Conservation (phyloP, 2,888 invertebrate genomes). For the Merodon equestris region DNA sequence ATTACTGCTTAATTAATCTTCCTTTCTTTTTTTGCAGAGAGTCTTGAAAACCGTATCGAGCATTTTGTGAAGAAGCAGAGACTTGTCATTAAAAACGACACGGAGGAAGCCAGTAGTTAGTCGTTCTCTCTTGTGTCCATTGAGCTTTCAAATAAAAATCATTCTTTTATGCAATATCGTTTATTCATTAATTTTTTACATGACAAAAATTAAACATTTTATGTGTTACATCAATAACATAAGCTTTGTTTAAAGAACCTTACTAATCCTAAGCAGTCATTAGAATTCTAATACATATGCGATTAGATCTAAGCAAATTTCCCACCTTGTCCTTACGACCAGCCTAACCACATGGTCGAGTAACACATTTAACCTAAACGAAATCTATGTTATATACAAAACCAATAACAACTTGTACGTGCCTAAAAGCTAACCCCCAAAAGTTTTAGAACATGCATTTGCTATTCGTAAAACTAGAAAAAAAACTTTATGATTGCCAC, state of each 20-base stretch:
- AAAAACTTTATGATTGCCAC: no score
- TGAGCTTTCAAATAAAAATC: not conserved
- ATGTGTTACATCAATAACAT: conserved; percentile 24
- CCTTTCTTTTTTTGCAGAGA: conserved; percentile 82
- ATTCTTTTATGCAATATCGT: conserved; percentile 6
- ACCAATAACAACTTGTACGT: conserved; percentile 36
- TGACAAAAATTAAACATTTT: no score
- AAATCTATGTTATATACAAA: conserved; percentile 69
- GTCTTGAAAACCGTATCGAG: conserved; percentile 88
- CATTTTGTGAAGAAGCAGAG: conserved; percentile 86
- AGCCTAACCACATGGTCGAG: no score
- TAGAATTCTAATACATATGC: conserved; percentile 43
- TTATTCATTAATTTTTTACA: no score
- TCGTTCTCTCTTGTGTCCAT: not conserved
- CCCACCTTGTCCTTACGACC: not conserved
- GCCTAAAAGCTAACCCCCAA: no score
- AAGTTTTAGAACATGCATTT: no score
- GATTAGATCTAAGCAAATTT: conserved; percentile 33
- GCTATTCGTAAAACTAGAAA: no score
- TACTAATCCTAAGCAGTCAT: conserved; percentile 54
- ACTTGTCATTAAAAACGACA: conserved; percentile 71
- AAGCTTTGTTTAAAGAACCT: not conserved
- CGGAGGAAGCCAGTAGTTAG: not conserved
- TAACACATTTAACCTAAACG: no score
- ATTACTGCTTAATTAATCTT: not conserved